phyloP scores from a whole-genome alignment of 2,113 vertebrate species.

The Lontra canadensis region DNA sequence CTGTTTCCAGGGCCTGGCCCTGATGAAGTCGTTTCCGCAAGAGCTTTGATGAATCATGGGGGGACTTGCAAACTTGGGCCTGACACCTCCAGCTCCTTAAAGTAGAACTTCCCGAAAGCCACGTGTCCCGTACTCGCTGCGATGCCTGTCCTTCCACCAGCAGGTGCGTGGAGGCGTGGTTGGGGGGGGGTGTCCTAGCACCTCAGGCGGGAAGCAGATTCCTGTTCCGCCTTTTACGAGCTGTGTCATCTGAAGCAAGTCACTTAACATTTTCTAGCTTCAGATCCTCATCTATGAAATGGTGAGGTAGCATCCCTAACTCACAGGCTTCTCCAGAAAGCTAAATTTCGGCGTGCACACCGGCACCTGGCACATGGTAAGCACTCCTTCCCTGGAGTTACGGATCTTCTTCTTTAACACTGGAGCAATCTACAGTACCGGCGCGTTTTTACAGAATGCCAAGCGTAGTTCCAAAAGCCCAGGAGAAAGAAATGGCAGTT shows the following conservation, averaged over 20 bases:
- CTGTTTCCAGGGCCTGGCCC: background rate
- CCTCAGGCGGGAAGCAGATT: fast-evolving
- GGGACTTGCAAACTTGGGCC: background rate
- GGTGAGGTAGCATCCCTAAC: fast-evolving
- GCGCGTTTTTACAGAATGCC: too few relatives aligned
- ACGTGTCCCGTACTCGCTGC: fast-evolving
- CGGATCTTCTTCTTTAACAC: background rate
- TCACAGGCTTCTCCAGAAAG: background rate
- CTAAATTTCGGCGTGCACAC: fast-evolving
- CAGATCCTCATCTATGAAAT: background rate
- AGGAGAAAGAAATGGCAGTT: background rate
- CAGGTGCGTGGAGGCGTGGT: background rate
- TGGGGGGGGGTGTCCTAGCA: fast-evolving
- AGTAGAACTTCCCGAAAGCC: background rate
- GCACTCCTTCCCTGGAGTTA: fast-evolving
- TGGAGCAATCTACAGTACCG: too few relatives aligned
- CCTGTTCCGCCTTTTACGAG: too few relatives aligned
- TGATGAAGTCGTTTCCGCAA: background rate
- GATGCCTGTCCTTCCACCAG: background rate
- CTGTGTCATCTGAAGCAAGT: background rate
- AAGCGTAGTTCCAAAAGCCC: background rate
- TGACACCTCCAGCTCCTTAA: background rate
- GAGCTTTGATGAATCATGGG: background rate
- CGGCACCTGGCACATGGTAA: background rate
- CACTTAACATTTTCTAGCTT: background rate